phyloP scores from a whole-genome alignment of 1,140 invertebrate genomes.

The Zaprionus lachaisei region DNA sequence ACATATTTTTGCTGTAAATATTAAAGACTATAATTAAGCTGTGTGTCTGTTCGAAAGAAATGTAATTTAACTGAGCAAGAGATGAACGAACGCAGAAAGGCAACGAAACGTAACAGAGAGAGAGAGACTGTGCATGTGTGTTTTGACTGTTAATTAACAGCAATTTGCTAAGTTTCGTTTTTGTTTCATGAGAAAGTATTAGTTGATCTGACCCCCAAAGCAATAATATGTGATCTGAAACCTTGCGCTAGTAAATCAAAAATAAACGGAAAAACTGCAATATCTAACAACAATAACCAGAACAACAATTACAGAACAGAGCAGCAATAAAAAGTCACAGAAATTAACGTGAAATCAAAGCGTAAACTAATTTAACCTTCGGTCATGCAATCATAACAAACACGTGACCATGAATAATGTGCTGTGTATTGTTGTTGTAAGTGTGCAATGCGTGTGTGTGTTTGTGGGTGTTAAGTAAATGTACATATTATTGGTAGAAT shows the following conservation, averaged over 20 bases:
- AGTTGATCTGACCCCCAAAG: conserved; percentile 19
- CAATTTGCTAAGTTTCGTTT: conserved; percentile 1
- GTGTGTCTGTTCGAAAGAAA: neutral
- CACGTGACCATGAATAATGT: conserved; percentile 66
- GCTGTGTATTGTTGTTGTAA: neutral
- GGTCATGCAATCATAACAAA: conserved; percentile 54
- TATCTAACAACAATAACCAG: conserved; percentile 29
- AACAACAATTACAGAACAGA: conserved; percentile 36
- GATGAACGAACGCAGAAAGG: neutral
- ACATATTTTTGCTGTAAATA: conserved; percentile 2
- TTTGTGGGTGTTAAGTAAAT: neutral
- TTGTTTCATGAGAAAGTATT: conserved; percentile 16
- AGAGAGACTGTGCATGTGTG: neutral
- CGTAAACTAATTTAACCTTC: conserved; percentile 75
- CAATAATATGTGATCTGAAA: neutral
- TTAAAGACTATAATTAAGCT: conserved; percentile 13
- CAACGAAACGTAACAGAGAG: neutral
- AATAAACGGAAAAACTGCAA: conserved; percentile 20
- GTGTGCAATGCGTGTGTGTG: neutral
- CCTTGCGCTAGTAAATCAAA: conserved; percentile 16
- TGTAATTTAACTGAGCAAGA: neutral
- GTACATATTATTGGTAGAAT: conserved; percentile 28
- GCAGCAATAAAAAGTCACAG: conserved; percentile 18
- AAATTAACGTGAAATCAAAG: conserved; percentile 80
- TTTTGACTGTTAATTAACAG: conserved; percentile 12